A percentile compares a stretch with the other conserved stretches of the same genome.
phyloP scores from a whole-genome alignment of 2,113 vertebrate genomes.

The Xyliphius kryptos region DNA sequence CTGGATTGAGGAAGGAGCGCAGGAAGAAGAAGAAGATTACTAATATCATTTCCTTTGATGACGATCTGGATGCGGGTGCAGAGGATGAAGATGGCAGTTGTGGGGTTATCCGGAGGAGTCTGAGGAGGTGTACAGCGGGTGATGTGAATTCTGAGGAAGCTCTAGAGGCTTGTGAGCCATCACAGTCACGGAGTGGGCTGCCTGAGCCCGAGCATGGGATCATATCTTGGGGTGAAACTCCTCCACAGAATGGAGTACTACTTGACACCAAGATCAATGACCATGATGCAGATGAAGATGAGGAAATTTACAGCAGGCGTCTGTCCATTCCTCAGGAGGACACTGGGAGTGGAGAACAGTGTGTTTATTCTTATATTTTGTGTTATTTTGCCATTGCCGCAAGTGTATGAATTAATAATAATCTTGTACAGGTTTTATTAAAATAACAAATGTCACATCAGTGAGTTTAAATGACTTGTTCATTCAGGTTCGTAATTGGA shows the following conservation, averaged over 20 bases:
- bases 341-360: constrained; percentile 54
- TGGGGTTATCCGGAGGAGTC: neutral
- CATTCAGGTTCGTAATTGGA: constrained; percentile 67
- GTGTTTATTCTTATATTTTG: constrained; percentile 39
- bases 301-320: constrained; percentile 57
- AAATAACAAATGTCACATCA: too few species aligned
- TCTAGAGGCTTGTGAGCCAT: constrained; percentile 46
- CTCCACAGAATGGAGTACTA: constrained; percentile 45
- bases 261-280: constrained; percentile 57
- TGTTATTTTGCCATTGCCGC: neutral
- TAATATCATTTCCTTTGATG: constrained; percentile 94
- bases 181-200: constrained; percentile 54
- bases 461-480: too few species aligned
- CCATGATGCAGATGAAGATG: constrained; percentile 64
- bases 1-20: constrained; percentile 76
- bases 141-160: constrained; percentile 44
- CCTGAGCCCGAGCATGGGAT: constrained; percentile 45
- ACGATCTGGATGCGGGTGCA: constrained; percentile 76
- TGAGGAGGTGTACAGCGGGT: constrained; percentile 16
- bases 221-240: constrained; percentile 57
- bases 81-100: constrained; percentile 47
- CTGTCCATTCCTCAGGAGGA: constrained; percentile 47
- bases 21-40: constrained; percentile 93
- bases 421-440: too few species aligned
- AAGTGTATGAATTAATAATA: too few species aligned